Conservation (phyloP, 2,113 vertebrate genomes). For the Piaya cayana region DNA sequence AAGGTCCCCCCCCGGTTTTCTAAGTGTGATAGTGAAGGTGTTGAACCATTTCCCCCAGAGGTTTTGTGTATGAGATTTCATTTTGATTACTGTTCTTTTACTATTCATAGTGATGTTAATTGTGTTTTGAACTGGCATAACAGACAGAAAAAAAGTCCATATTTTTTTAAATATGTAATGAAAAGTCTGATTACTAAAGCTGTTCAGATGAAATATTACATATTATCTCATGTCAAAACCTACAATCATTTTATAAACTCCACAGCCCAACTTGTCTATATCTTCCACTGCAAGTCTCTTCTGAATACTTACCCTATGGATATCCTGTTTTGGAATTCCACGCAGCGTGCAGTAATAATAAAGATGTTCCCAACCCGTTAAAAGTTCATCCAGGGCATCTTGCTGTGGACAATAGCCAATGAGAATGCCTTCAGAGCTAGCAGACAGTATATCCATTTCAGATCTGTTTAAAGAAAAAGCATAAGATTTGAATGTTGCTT, state of each 20-base stretch:
- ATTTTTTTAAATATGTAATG: neutral
- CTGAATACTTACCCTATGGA: slow-evolving; percentile 51
- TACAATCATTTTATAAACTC: neutral
- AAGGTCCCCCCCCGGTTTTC: neutral
- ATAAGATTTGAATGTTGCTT: neutral
- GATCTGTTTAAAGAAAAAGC: slow-evolving; percentile 41
- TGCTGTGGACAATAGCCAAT: slow-evolving; percentile 77
- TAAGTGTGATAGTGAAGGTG: neutral
- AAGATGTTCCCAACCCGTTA: slow-evolving; percentile 79
- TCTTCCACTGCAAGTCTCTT: neutral
- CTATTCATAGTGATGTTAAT: neutral
- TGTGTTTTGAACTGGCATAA: neutral
- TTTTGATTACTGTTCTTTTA: neutral
- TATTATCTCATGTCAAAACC: neutral
- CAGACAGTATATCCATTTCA: slow-evolving; percentile 50
- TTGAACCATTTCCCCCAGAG: neutral
- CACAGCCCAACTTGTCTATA: neutral
- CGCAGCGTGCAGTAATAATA: slow-evolving; percentile 71
- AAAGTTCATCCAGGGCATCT: slow-evolving; percentile 73
- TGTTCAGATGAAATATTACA: neutral
- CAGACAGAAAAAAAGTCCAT: neutral
- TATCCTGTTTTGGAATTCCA: slow-evolving; percentile 61
- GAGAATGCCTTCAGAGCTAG: slow-evolving; percentile 44
- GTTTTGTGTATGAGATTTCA: neutral
- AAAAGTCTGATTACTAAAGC: neutral